Base-by-base conservation (phyloP, 2,797 vertebrate genomes). In the Orientallactaga sibirica region DNA sequence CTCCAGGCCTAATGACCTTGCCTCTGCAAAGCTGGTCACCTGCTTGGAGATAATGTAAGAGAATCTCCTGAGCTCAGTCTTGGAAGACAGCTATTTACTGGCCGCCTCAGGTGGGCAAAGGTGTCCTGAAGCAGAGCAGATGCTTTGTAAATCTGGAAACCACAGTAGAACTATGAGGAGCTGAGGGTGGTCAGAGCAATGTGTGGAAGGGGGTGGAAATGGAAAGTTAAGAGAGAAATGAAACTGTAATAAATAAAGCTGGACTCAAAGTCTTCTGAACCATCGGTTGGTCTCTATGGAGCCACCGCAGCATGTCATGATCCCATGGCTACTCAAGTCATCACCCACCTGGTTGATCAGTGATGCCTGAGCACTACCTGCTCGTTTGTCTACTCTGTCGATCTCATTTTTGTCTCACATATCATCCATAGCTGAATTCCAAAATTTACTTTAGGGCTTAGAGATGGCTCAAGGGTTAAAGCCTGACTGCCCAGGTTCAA, bases 41-140 rank as follows among this genome's bases (percentile, higher is more conserved):
- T 78, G 10, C n/a, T 85, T n/a, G 18, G 16, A 14, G 16, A 66
- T 61, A 48, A 88, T 66, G 11, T 37, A 15, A 81, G 25, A 68
- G 25, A 61, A 7, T 88, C 29, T 86, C n/a, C 81, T 43, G 41
- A 85, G 43, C 29, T 86, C 37, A 33, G 20, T 79, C 43, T 82
- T 88, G 22, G 92, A 85, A 79, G 27, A 73, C 18, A 76, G 25
- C 75, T 76, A 8, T 67, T 94, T 79, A 79, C 27, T 27, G 25
- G 3, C 37, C 74, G 73, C 67, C 3, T 12, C 7, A 76, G 3
- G n/a, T 67, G 27, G 24, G 7, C 62, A 64, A 91, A 86, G 15
- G 24, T 83, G 43, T 86, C 91, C 58, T 68, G n/a, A 86, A 92
- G 37, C n/a, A 61, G 5, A 81, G 24, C 29, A n/a, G 61, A 14